phyloP scores from a whole-genome alignment of 2,113 vertebrate species.

The Plestiodon gilberti region DNA sequence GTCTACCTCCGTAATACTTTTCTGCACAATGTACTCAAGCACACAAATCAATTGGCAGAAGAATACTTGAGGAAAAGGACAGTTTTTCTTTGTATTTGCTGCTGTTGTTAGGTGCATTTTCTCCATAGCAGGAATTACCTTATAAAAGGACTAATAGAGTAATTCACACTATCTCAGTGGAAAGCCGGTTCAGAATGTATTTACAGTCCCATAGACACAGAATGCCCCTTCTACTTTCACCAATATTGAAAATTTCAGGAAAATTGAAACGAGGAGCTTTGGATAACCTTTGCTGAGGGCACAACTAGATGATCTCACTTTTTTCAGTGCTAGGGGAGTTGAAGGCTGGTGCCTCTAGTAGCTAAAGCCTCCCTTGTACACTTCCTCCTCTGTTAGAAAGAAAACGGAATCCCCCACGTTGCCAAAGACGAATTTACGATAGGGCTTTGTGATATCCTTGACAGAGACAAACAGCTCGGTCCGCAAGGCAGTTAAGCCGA shows the following conservation, averaged over 20 bases:
- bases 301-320: not conserved
- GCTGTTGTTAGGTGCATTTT: constrained; percentile 38
- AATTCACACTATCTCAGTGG: not conserved
- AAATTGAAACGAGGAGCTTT: too few species aligned
- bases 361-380: not conserved
- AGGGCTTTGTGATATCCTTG: not conserved
- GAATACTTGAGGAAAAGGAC: not conserved
- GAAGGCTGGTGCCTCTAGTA: not conserved
- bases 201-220: not conserved
- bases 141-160: constrained; percentile 10
- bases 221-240: constrained; percentile 12
- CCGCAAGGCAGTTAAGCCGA: not conserved
- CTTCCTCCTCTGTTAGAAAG: not conserved
- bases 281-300: not conserved
- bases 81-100: not conserved
- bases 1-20: not conserved
- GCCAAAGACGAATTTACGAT: not conserved
- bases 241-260: constrained; percentile 21
- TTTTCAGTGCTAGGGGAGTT: not conserved
- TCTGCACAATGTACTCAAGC: not conserved
- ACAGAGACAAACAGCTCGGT: not conserved
- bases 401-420: accelerated
- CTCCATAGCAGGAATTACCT: constrained; percentile 31
- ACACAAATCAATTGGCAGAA: not conserved
- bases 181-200: not conserved